phyloP scores from a whole-genome alignment of 2,888 invertebrate genomes.

The Sarcophaga variegata region DNA sequence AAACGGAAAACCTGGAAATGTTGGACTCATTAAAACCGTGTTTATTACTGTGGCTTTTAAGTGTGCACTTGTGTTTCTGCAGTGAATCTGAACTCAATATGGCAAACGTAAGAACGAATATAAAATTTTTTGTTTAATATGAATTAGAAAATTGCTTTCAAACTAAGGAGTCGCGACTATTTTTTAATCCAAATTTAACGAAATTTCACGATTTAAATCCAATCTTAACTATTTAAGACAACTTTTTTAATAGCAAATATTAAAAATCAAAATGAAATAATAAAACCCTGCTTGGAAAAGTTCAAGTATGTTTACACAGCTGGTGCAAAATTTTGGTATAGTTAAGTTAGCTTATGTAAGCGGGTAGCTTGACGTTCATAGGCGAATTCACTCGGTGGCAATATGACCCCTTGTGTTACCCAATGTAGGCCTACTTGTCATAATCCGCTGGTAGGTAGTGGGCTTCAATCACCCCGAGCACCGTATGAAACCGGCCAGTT shows the following conservation, averaged over 20 bases:
- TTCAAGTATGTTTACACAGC: no score
- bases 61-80: constrained; percentile 71
- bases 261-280: not conserved
- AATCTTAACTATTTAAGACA: no score
- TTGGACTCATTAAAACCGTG: constrained; percentile 59
- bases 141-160: not conserved
- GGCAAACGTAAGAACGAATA: constrained; percentile 75
- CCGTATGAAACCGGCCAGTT: no score
- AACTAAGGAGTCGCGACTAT: not conserved
- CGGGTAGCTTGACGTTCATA: no score
- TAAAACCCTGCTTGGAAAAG: no score
- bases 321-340: no score
- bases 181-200: not conserved
- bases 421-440: no score
- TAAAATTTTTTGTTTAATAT: not conserved
- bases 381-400: no score
- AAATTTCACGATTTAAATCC: not conserved
- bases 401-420: no score
- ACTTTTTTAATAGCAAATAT: not conserved
- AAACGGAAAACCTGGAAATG: constrained; percentile 45
- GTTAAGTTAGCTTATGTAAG: no score
- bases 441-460: no score
- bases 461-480: no score
- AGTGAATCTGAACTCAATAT: constrained; percentile 74
- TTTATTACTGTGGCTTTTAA: constrained; percentile 71